Percentiles rank a stretch among this genome's conserved stretches.
Evolutionary conservation across 2,888 invertebrate genomes (phyloP).

Genomic region (Aphelenchoides bicaudatus): DNA sequence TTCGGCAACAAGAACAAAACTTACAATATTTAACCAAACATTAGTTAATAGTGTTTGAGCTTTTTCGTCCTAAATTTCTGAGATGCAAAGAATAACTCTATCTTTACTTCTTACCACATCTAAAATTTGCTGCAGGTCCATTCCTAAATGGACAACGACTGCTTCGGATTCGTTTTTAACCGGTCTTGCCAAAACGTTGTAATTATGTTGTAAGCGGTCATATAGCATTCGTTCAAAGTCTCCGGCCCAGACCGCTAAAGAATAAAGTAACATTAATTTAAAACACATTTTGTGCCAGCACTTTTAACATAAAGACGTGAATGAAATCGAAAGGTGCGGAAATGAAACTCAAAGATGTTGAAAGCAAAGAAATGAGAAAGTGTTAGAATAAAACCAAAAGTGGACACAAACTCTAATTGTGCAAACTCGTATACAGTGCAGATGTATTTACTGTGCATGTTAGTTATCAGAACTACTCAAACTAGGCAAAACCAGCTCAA

Average conservation of each 20-base stretch:
- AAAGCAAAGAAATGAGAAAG: background rate
- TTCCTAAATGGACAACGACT: slow-evolving; percentile 62
- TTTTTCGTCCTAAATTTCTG: slow-evolving; percentile 98
- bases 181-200: slow-evolving; percentile 63
- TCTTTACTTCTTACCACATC: slow-evolving; percentile 62
- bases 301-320: background rate
- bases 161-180: slow-evolving; percentile 62
- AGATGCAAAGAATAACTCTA: slow-evolving; percentile 62
- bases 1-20: background rate
- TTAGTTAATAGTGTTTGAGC: slow-evolving; percentile 97
- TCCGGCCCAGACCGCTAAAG: slow-evolving; percentile 45
- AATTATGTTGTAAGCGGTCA: slow-evolving; percentile 60
- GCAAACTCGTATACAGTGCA: too few relatives aligned
- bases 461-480: too few relatives aligned
- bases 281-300: too few relatives aligned
- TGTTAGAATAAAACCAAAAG: background rate
- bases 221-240: slow-evolving; percentile 62
- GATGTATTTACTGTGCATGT: too few relatives aligned
- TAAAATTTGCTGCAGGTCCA: slow-evolving; percentile 64
- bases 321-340: background rate
- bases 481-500: too few relatives aligned
- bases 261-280: slow-evolving; percentile 1
- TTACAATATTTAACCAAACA: slow-evolving; percentile 88
- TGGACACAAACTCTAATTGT: background rate
- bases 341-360: background rate